Evolutionary conservation across 2,888 invertebrate species (phyloP), one percentile per base, ranked within the genome.

Genomic region (Zootermopsis nevadensis): DNA sequence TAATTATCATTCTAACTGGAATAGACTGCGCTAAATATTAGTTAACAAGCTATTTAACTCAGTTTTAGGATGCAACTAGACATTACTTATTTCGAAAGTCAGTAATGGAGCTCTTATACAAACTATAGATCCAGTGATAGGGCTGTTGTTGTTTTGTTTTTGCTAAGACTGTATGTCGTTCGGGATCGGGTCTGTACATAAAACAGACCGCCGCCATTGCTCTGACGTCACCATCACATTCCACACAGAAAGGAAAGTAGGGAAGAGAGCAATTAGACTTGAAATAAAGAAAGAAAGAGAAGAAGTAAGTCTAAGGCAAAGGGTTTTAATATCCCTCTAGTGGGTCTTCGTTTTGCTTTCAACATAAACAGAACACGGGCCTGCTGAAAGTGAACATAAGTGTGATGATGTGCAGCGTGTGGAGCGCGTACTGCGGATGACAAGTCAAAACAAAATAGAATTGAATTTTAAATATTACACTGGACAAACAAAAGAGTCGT

Each of bases 171-270:
- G 74, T 74, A 74, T n/a, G n/a, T n/a, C 2, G 24, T 74, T 38
- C 35, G 38, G 74, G 74, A 38, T 74, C 74, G 74, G 38, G 74
- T 74, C 74, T 38, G 74, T 74, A 38, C 69, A 69, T 69, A 69
- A 69, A 69, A 69, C 69, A 69, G 69, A 31, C 53, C 66, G 79
- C 79, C 55, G 79, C 79, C 79, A 79, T 79, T 79, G n/a, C 60
- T 79, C 79, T 79, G 55, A 66, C 79, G 79, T 79, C 79, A 79
- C 66, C 79, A 66, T 79, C 79, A 79, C 79, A n/a, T 79, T 79
- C 33, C 27, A 79, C 38, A 74, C 10, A 35, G 7, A n/a, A 42
- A 22, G 74, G 33, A 2, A 6, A 1, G 69, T 1, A 6, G 48
- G 60, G 60, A n/a, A 10, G 60, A n/a, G 15, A 60, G 60, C 60